These are phyloP conservation scores for Ploceus nigricollis DNA, from an alignment of 2,113 vertebrate species.

Conservation along the genomic window DNA sequence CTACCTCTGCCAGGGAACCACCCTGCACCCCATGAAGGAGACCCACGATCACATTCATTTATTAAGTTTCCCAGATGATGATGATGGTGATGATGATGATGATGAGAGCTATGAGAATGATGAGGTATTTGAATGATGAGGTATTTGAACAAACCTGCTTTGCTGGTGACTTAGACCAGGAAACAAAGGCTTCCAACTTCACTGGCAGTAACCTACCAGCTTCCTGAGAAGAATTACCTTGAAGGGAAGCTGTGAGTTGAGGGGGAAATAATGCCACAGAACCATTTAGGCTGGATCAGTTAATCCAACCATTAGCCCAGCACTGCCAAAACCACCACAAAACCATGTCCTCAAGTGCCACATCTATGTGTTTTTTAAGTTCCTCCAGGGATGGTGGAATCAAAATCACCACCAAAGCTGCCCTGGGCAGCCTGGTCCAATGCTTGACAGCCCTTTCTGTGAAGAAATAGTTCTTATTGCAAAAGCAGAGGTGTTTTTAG, in stretches of 20 bases:
- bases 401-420: neutral
- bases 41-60: fast-evolving
- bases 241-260: neutral
- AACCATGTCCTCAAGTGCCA: neutral
- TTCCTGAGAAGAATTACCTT: neutral
- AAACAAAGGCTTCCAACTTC: neutral
- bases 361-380: neutral
- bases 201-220: neutral
- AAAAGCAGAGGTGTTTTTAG: neutral
- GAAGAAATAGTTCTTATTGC: neutral
- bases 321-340: neutral
- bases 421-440: neutral
- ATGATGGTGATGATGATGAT: neutral
- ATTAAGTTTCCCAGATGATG: neutral
- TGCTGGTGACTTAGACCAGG: neutral
- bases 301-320: no score
- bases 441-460: neutral
- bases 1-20: neutral
- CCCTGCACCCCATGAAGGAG: neutral
- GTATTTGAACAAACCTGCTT: neutral
- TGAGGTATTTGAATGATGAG: neutral
- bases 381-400: neutral
- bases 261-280: neutral
- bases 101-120: neutral
- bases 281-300: neutral